These are phyloP conservation scores for Halcyon leucocephala DNA, from an alignment of 2,797 vertebrate species.

Conservation along the genomic window DNA sequence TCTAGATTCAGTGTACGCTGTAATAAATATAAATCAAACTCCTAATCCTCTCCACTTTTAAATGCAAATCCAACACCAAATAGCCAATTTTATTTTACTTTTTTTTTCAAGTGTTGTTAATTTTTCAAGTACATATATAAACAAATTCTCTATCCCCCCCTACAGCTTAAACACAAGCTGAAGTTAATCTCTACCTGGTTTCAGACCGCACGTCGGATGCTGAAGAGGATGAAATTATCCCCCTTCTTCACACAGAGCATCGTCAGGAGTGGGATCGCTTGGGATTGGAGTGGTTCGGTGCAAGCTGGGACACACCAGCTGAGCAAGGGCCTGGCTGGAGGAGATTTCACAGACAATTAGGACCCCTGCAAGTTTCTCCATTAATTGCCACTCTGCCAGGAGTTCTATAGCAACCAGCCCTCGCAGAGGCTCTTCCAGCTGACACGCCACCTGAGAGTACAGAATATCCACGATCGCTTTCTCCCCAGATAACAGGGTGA, in stretches of 20 bases:
- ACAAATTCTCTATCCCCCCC: not conserved
- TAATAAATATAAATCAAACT: constrained; percentile 3
- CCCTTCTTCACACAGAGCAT: not conserved
- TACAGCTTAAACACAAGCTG: not conserved
- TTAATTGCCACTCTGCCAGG: not conserved
- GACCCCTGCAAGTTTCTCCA: not conserved
- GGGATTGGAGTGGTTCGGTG: not conserved
- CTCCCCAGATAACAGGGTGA: not conserved
- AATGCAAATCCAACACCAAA: not conserved
- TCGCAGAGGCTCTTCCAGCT: not conserved
- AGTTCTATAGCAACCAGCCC: not conserved
- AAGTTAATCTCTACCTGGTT: not conserved
- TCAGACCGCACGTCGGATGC: not conserved
- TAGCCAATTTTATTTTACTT: not conserved
- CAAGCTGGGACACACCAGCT: not conserved
- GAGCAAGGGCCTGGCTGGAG: not conserved
- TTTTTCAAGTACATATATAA: not conserved
- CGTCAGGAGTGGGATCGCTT: not conserved
- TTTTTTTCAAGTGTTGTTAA: not conserved
- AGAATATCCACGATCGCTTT: not conserved
- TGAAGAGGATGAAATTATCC: not conserved
- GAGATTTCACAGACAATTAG: not conserved
- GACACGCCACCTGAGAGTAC: not conserved
- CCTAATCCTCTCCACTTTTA: not conserved
- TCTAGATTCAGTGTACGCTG: not conserved